phyloP scores from a whole-genome alignment of 2,888 invertebrate species.

The Dione vanillae region DNA sequence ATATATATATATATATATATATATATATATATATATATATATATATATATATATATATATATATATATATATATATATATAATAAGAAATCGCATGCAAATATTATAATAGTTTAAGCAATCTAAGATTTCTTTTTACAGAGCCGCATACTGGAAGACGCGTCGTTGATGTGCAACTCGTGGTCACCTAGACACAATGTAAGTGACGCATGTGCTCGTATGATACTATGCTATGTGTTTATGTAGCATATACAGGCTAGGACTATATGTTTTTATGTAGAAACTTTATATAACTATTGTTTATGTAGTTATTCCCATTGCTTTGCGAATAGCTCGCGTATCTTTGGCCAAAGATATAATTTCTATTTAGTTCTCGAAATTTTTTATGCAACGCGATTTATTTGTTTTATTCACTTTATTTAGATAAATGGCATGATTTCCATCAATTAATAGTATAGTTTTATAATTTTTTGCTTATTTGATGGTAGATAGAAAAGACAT shows the following conservation, averaged over 20 bases:
- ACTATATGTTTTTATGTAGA: conserved; percentile 1
- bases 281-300: neutral
- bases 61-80: too few relatives aligned
- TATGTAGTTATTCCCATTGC: conserved; percentile 47
- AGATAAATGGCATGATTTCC: neutral
- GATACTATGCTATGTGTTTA: conserved; percentile 4
- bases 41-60: too few relatives aligned
- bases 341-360: conserved; percentile 74
- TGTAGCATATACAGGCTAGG: neutral
- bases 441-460: neutral
- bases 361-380: neutral
- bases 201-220: conserved; percentile 80
- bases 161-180: conserved; percentile 95
- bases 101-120: conserved; percentile 53
- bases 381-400: conserved; percentile 40
- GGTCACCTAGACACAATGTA: conserved; percentile 95
- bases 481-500: too few relatives aligned
- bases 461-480: too few relatives aligned
- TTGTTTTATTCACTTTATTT: conserved; percentile 19
- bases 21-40: too few relatives aligned
- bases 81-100: conserved; percentile 54
- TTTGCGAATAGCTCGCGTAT: conserved; percentile 67
- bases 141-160: conserved; percentile 95
- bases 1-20: neutral
- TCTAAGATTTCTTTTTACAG: conserved; percentile 85